Evolutionary conservation across 1,140 invertebrate genomes (phyloP).

Genomic region (Plutomurus gul): DNA sequence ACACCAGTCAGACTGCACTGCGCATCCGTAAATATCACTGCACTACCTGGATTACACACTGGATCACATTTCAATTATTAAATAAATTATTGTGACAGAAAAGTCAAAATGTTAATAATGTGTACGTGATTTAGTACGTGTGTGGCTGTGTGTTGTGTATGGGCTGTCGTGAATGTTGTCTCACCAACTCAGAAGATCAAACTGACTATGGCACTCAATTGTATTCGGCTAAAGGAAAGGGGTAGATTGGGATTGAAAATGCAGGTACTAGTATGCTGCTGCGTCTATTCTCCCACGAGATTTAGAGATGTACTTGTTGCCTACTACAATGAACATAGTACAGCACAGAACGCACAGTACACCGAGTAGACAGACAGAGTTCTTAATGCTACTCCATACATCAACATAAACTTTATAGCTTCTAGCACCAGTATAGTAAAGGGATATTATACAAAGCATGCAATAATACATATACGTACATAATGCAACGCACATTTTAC

Average conservation of each 20-base stretch:
- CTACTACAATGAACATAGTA: too few relatives aligned
- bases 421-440: too few relatives aligned
- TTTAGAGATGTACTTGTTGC: background rate
- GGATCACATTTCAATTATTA: slow-evolving; percentile 13
- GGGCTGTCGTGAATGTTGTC: background rate
- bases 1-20: too few relatives aligned
- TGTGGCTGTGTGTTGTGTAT: too few relatives aligned
- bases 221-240: background rate
- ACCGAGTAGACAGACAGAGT: background rate
- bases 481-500: background rate
- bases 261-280: background rate
- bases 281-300: background rate
- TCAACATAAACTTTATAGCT: background rate
- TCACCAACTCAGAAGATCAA: background rate
- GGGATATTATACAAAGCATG: background rate
- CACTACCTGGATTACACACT: too few relatives aligned
- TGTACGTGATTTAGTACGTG: slow-evolving; percentile 1
- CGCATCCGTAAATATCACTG: too few relatives aligned
- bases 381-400: background rate
- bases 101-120: background rate
- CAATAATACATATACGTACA: background rate
- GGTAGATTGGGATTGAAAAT: slow-evolving; percentile 7
- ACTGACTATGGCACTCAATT: background rate
- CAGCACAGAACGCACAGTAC: background rate
- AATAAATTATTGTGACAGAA: background rate